phyloP scores from a whole-genome alignment of 1,140 invertebrate species.

The Drosophila parvula region DNA sequence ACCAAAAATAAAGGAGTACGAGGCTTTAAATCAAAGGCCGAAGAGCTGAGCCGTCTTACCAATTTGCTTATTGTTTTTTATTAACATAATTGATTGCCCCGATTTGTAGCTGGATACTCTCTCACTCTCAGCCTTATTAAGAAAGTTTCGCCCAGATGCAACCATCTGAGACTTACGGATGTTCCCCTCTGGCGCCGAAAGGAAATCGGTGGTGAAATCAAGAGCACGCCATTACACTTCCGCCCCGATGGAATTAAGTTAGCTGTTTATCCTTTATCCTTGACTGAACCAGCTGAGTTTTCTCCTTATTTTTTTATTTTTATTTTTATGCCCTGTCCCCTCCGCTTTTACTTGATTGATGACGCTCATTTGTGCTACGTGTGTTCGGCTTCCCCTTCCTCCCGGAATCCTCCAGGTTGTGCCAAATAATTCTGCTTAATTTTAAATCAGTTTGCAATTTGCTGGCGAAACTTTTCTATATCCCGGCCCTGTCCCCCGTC shows the following conservation, averaged over 20 bases:
- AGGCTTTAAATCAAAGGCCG: constrained; percentile 44
- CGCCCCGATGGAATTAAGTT: constrained; percentile 58
- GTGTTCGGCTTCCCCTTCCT: constrained; percentile 18
- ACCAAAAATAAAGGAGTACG: constrained; percentile 38
- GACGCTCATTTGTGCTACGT: constrained; percentile 74
- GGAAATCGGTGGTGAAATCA: constrained; percentile 49
- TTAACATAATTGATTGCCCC: constrained; percentile 77
- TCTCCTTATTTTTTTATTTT: background rate
- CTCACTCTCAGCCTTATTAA: constrained; percentile 44
- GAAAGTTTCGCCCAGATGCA: constrained; percentile 60
- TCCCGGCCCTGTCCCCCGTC: background rate
- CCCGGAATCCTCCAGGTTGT: constrained; percentile 25
- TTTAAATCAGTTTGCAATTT: constrained; percentile 83
- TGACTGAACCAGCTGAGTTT: constrained; percentile 31
- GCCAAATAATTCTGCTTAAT: constrained; percentile 80
- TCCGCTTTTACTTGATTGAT: constrained; percentile 64
- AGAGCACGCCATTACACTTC: constrained; percentile 51
- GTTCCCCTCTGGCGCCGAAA: constrained; percentile 10
- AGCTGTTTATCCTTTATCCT: constrained; percentile 71
- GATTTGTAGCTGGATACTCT: constrained; percentile 15
- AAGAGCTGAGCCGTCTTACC: constrained; percentile 4
- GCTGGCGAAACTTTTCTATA: constrained; percentile 46
- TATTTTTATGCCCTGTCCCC: background rate
- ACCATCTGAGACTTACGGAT: constrained; percentile 37
- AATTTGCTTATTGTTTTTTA: constrained; percentile 78